Evolutionary conservation across 2,888 invertebrate genomes (phyloP), one percentile per base, ranked within the genome.

Genomic region (Drosophila subsilvestris): DNA sequence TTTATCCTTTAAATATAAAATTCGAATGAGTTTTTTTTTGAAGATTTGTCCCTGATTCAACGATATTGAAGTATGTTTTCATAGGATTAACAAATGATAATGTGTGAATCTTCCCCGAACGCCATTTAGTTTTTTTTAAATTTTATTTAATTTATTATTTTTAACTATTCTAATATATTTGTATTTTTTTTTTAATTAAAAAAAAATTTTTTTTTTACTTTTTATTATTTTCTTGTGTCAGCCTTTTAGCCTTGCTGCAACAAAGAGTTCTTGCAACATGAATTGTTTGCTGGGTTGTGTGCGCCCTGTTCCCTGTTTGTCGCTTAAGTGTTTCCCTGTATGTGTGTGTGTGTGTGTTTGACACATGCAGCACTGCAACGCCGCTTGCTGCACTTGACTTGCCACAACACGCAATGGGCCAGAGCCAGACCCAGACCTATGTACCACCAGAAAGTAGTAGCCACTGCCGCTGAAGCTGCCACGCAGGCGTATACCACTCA

Each of bases 401-500:
- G 86, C 86, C 80, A 71, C 81, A 84, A 62, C 84, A 85, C 84
- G 84, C 84, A 84, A 84, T 78, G 79, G 69, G 62, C 69, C 25
- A 10, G 32, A 62, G 75, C 45, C 49, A 22, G 49, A 63, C 62
- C 75, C 22, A 22, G 5, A 4, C 22, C 22, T 3, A 22, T 22
- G 12, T 71, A 71, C 53, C 76, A 66, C 76, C 80, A 70, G 71
- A 49, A 63, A 62, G 63, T 49, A 63, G 71, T 71, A 71, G 80
- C 75, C 61, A 68, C 51, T 62, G 61, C 59, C 43, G 29, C 57
- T 54, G 72, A 54, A 54, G 58, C 72, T 71, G 72, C 75, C 76
- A 79, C 86, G 88, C 86, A 75, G 75, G 75, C 84, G 81, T 78
- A 83, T 71, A 75, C 80, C 77, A 82, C 82, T 80, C 86, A 86